A percentile compares a stretch with the other conserved stretches of the same genome.
Conservation (phyloP, 2,888 invertebrate species). For the Stenurella melanura region DNA sequence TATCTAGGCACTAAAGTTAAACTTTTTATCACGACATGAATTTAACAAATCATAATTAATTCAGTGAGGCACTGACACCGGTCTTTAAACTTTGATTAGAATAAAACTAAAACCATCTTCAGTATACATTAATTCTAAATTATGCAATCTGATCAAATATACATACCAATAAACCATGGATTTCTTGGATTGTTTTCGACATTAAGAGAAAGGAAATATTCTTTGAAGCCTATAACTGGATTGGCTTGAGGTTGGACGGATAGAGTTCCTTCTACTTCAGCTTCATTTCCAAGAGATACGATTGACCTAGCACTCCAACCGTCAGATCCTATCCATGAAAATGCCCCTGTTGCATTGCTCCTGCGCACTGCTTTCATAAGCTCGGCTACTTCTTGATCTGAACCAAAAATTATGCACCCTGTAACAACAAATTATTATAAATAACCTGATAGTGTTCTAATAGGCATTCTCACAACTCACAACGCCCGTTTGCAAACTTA, state of each 20-base stretch:
- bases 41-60: no score
- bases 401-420: constrained; percentile 97
- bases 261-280: constrained; percentile 94
- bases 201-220: constrained; percentile 88
- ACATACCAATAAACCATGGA: constrained; percentile 96
- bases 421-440: constrained; percentile 54
- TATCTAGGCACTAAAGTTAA: no score
- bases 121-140: no score
- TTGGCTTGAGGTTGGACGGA: constrained; percentile 96
- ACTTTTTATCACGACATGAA: no score
- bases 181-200: constrained; percentile 92
- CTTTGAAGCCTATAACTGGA: constrained; percentile 89
- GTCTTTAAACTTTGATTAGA: no score
- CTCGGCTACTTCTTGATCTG: constrained; percentile 97
- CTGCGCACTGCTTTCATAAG: constrained; percentile 95
- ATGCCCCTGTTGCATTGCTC: constrained; percentile 89
- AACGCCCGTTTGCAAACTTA: no score
- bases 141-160: not conserved
- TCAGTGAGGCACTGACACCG: no score
- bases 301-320: constrained; percentile 95
- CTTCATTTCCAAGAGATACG: constrained; percentile 91
- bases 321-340: constrained; percentile 97
- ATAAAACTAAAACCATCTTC: no score
- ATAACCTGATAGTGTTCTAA: not conserved
- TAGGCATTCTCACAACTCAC: no score